Evolutionary conservation across 2,113 vertebrate genomes (phyloP).

Genomic region (Apeltes quadracus): DNA sequence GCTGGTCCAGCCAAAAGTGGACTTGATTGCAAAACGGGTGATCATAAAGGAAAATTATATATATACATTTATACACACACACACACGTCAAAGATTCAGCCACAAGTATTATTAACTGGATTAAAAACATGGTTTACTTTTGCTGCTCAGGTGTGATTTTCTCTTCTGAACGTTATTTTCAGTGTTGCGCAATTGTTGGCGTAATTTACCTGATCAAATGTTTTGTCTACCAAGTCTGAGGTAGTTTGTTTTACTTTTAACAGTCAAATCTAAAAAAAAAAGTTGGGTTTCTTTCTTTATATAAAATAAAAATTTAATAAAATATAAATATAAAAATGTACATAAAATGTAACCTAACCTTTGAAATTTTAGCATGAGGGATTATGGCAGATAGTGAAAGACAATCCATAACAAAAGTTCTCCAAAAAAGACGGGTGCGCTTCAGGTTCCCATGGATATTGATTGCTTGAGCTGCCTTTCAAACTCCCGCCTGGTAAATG

Average conservation of each 20-base stretch:
- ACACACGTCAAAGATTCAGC: background rate
- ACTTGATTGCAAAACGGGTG: background rate
- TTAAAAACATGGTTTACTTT: background rate
- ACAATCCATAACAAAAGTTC: background rate
- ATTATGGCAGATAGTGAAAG: background rate
- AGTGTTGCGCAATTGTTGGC: background rate
- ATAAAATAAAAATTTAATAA: background rate
- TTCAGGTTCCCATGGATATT: background rate
- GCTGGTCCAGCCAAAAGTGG: background rate
- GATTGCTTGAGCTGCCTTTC: slow-evolving; percentile 17
- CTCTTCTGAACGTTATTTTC: background rate
- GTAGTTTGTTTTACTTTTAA: background rate
- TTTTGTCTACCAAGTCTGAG: background rate
- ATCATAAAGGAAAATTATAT: too few species aligned
- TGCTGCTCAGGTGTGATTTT: background rate
- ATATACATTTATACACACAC: too few species aligned
- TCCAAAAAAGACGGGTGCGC: slow-evolving; percentile 11
- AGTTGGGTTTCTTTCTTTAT: background rate
- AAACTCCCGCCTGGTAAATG: slow-evolving; percentile 33
- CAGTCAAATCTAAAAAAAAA: background rate
- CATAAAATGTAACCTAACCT: background rate
- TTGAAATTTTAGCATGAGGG: background rate
- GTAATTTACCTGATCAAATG: background rate
- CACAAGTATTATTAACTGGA: background rate
- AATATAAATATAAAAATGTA: too few species aligned